Evolutionary conservation across 1,140 invertebrate genomes (phyloP).

Genomic region (Pissodes strobi): DNA sequence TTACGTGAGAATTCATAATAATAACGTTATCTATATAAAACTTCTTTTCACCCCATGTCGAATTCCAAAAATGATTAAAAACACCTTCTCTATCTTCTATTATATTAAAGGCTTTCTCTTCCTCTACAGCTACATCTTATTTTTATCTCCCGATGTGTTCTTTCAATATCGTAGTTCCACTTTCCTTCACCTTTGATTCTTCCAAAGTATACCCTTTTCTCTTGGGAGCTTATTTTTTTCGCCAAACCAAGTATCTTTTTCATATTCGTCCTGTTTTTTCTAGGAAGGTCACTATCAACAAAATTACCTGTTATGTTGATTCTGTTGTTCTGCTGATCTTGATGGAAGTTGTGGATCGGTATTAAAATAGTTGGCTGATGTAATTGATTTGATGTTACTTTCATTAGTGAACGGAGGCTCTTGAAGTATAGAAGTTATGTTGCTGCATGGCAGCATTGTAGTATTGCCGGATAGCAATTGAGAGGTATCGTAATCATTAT

Average conservation of each 20-base stretch:
- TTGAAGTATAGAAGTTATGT: constrained; percentile 5
- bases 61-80: constrained; percentile 10
- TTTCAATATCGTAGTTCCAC: constrained; percentile 2
- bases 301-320: not conserved
- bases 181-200: constrained; percentile 6
- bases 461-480: too few relatives aligned
- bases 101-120: constrained; percentile 7
- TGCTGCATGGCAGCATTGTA: constrained; percentile 1
- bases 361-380: not conserved
- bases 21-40: not conserved
- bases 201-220: constrained; percentile 5
- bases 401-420: not conserved
- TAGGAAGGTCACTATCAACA: constrained; percentile 7
- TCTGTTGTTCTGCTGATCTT: not conserved
- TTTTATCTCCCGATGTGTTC: too few relatives aligned
- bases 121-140: constrained; percentile 2
- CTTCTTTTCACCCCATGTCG: constrained; percentile 2
- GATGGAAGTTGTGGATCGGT: not conserved
- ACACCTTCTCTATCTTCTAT: constrained; percentile 2
- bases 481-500: not conserved
- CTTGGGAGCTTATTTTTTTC: constrained; percentile 8
- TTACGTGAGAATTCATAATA: not conserved
- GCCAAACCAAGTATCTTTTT: constrained; percentile 10
- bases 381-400: constrained; percentile 3
- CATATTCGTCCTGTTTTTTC: not conserved